Base-by-base conservation (phyloP, 2,888 invertebrate species). In the Chorisops tibialis region DNA sequence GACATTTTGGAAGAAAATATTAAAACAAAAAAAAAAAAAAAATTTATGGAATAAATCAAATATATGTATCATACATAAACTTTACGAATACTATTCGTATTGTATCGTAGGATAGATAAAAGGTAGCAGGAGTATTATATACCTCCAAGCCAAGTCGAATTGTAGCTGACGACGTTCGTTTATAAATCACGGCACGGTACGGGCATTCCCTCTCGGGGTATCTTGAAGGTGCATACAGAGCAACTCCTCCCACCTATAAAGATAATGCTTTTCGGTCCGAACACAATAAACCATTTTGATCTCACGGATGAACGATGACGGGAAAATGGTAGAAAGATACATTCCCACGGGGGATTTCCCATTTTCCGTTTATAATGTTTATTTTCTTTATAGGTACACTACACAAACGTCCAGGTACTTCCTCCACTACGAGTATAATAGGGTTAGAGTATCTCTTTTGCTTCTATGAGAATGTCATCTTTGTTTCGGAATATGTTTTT, bases 271-370 rank as follows among this genome's bases (percentile, higher is more conserved):
- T 54, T 56, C 30, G 12, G 45, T 43, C 30, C 35, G 22, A 59
- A 59, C 48, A 47, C 59, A 59, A 59, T 59, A 48, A 59, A 48
- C 59, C 59, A 59, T 59, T 30, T 59, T 59, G 48, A 59, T 59
- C 59, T 59, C 38, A 59, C 48, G 59, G 59, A 59, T 59, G 59
- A 59, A 48, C 48, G 47, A 59, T 59, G 59, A 47, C 47, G 59
- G 59, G 48, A 59, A 59, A 52, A 45, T 45, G 30, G 14, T 21
- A 48, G 38, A 11, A 48, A 59, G 48, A 59, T 59, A 48, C 38
- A 47, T 59, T 56, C 54, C 41, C 38, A 14, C 11, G 14, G 48
- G 48, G 47, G 5, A 14, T 59, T 59, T 48, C 37, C 48, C 47
- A 21, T 48, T 56, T 45, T 30, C 22, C 56, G 45, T 24, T 43